Base-by-base conservation (phyloP, 2,113 vertebrate species). In the Acanthochromis polyacanthus region DNA sequence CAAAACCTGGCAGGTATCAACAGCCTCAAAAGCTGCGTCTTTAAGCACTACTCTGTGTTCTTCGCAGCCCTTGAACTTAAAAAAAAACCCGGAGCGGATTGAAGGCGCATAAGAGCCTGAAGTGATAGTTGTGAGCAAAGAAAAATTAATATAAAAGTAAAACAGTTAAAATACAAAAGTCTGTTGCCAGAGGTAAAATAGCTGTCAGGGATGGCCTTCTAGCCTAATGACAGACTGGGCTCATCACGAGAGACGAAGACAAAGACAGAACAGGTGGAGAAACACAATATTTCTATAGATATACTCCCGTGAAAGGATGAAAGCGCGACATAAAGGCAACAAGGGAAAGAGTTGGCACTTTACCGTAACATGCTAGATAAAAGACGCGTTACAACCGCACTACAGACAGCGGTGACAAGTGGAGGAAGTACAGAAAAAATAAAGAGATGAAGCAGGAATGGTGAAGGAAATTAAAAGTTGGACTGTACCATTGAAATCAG, bases 401-500 rank as follows among this genome's bases (percentile, higher is more conserved):
- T 22, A 60, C 53, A 89, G 80, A 75, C 83, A 65, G 60, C 51
- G 28, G 72, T 76, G 90, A 95, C 63, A 75, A 73, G 71, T 20
- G 9, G 72, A 68, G 87, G 89, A 93, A 80, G 92, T 25, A 25
- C 14, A 57, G 56, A 85, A 53, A 62, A 69, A 83, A 89, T 84
- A 77, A 61, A 87, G 88, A 92, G 93, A 94, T 92, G 92, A 96
- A 94, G 94, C 17, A 23, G 79, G 68, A 83, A 85, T 8, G 94
- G 93, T 95, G 93, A 95, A 96, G 95, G 95, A 96, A 96, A 95
- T 89, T 94, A 95, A 88, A 97, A 97, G 97, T 96, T 97, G 23
- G 63, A 65, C 69, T 69, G 65, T 50, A 55, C 96, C 95, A 94
- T 95, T 96, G 95, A 95, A 96, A 95, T 96, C 68, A 63, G 73